Base-by-base conservation (phyloP, 2,113 vertebrate genomes). In the Cochlearius cochlearius region DNA sequence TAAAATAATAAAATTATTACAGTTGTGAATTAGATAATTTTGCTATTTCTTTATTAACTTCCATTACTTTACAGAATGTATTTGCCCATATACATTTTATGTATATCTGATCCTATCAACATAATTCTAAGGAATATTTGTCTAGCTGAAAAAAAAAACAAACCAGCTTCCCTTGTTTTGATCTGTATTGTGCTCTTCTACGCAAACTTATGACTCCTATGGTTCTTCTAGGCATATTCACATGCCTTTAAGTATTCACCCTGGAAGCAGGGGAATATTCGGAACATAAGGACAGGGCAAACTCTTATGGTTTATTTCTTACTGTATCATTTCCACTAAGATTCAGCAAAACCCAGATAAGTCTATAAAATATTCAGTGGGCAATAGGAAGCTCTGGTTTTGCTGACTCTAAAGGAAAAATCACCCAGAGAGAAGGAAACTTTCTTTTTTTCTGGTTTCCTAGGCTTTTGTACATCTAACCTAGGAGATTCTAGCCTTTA, bases 341-440 rank as follows among this genome's bases (percentile, higher is more conserved):
- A 78, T 74, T 84, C 69, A 84, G 32, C 6, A 75, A 86, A 86
- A 58, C 7, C 22, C 39, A 80, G 11, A 41, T 60, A 23, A 90
- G 12, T 29, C 34, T 74, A 73, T 73, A 90, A 92, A 94, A 87
- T 87, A 94, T 66, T 84, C 36, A 63, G 49, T 86, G 14, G 43
- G 11, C 18, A 88, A 39, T 25, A 80, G 18, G 23, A 45, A 43
- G 21, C 29, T 86, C 36, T 67, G 13, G 53, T 86, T 90, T 78
- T 91, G 39, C 32, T 93, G 34, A 59, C 11, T 75, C 4, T 32
- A 32, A 69, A 62, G 11, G 38, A 79, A 90, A 85, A 79, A 72
- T 72, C 27, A 49, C 29, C 6, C 27, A 68, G 34, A 72, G 30
- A 75, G 25, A 91, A 64, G 11, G 29, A 75, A 90, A 56, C 6